Evolutionary conservation across 2,797 vertebrate species (phyloP).

Genomic region (Spinibarbus caldwelli): DNA sequence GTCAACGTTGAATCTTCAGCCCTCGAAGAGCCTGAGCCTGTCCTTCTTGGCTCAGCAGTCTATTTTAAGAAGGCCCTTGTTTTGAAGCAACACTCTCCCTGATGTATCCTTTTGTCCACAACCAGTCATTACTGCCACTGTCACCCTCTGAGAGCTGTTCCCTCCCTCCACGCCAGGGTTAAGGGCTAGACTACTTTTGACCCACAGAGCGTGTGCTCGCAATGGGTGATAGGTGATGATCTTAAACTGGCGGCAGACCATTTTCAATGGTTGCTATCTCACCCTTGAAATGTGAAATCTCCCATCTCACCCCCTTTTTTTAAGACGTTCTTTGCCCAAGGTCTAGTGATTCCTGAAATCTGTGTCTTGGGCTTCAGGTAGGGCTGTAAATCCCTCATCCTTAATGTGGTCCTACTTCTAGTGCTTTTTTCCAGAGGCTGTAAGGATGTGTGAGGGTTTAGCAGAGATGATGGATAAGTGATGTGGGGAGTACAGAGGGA

Average conservation of each 20-base stretch:
- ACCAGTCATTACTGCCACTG: conserved; percentile 54
- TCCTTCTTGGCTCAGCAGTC: conserved; percentile 35
- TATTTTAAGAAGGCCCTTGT: conserved; percentile 51
- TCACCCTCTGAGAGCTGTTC: conserved; percentile 46
- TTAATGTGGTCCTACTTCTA: conserved; percentile 38
- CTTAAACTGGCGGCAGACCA: conserved; percentile 13
- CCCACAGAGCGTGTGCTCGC: conserved; percentile 13
- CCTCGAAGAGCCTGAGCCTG: conserved; percentile 14
- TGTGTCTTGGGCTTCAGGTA: conserved; percentile 29
- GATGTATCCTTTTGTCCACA: conserved; percentile 47
- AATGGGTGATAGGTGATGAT: conserved; percentile 37
- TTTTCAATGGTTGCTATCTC: conserved; percentile 49
- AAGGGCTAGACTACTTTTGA: conserved; percentile 43
- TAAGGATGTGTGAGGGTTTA: conserved; percentile 48
- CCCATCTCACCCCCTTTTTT: conserved; percentile 33
- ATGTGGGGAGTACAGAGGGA: conserved; percentile 34
- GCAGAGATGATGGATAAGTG: conserved; percentile 44
- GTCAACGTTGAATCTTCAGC: not conserved
- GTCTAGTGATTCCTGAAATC: conserved; percentile 59
- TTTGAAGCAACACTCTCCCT: conserved; percentile 41
- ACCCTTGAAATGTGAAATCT: conserved; percentile 50
- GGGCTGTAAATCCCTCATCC: conserved; percentile 49
- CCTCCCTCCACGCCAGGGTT: conserved; percentile 34
- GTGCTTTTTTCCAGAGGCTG: conserved; percentile 51
- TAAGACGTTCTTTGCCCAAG: conserved; percentile 17